Evolutionary conservation across 1,140 invertebrate species (phyloP).

Genomic region (Chrysomallon squamiferum): DNA sequence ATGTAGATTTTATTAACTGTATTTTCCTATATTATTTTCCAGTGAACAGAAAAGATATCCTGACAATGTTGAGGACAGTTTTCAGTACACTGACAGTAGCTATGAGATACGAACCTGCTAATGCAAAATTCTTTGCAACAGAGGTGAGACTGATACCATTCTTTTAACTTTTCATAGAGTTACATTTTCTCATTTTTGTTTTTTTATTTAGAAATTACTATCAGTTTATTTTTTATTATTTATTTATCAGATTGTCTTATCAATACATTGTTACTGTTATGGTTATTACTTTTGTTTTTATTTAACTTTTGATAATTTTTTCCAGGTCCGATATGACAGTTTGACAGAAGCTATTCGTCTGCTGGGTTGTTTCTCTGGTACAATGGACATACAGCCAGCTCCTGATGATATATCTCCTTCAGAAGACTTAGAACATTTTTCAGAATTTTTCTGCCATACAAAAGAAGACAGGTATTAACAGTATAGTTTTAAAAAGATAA

Average conservation of each 20-base stretch:
- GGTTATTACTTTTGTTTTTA: too few species aligned
- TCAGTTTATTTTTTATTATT: too few species aligned
- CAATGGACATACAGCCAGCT: conserved; percentile 42
- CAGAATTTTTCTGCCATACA: conserved; percentile 44
- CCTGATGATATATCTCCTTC: conserved; percentile 46
- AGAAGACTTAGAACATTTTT: conserved; percentile 32
- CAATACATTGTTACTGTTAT: too few species aligned
- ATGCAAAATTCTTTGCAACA: conserved; percentile 97
- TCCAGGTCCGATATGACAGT: conserved; percentile 85
- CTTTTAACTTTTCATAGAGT: too few species aligned
- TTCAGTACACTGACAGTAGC: conserved; percentile 96
- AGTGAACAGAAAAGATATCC: conserved; percentile 51
- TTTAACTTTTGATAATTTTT: too few species aligned
- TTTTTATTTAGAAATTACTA: too few species aligned
- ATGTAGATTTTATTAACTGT: too few species aligned
- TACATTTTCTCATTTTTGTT: too few species aligned
- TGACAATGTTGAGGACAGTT: conserved; percentile 77
- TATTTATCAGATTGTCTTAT: too few species aligned
- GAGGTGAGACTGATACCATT: conserved; percentile 78
- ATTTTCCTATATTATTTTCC: conserved; percentile 18
- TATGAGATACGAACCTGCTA: conserved; percentile 98
- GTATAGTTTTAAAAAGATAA: too few species aligned
- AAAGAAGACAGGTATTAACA: conserved; percentile 50
- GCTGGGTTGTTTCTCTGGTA: conserved; percentile 84
- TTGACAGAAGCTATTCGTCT: conserved; percentile 89